Conservation (phyloP, 2,888 invertebrate genomes). For the Keiferia lycopersicella region DNA sequence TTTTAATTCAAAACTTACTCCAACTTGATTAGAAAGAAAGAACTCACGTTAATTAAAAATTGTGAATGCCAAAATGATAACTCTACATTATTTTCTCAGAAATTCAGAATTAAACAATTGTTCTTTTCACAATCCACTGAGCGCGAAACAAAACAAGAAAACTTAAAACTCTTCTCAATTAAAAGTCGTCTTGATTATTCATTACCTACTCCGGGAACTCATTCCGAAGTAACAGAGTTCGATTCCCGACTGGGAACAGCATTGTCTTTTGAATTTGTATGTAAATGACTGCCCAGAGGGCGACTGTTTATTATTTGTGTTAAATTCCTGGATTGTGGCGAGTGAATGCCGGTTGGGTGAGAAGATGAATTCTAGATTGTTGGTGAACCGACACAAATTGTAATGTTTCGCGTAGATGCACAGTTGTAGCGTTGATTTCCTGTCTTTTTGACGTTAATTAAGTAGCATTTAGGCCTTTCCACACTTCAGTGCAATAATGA, state of each 20-base stretch:
- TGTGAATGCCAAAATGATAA: too few species aligned
- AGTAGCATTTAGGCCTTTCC: too few species aligned
- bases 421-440: too few species aligned
- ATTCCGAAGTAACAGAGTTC: conserved; percentile 12
- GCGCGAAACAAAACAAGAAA: conserved; percentile 10
- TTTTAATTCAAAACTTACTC: too few species aligned
- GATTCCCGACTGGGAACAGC: conserved; percentile 15
- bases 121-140: conserved; percentile 7
- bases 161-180: background rate
- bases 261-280: conserved; percentile 33
- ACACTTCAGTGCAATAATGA: too few species aligned
- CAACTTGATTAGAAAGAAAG: too few species aligned
- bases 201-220: conserved; percentile 21
- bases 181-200: conserved; percentile 24
- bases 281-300: conserved; percentile 29
- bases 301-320: conserved; percentile 27
- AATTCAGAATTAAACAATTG: background rate
- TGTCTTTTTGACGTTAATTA: too few species aligned
- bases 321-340: conserved; percentile 15
- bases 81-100: background rate
- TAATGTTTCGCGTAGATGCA: background rate
- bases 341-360: background rate
- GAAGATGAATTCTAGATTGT: conserved; percentile 6
- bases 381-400: background rate
- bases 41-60: too few species aligned